A percentile compares a stretch with the other conserved stretches of the same genome.
Conservation (phyloP, 2,888 invertebrate genomes). For the Drosophila nr. perissopoda region DNA sequence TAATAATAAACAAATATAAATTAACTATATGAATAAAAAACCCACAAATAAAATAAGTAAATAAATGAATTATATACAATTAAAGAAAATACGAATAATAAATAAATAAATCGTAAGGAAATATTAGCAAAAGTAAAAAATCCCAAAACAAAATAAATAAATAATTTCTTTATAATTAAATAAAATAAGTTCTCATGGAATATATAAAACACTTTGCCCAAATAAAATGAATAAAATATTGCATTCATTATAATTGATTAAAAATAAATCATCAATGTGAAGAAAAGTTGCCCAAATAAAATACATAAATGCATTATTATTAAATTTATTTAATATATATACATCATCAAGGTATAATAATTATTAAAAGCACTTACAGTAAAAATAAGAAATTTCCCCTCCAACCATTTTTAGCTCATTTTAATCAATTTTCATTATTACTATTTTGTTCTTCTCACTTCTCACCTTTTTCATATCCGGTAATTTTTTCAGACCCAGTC, state of each 20-base stretch:
- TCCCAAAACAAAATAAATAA: neutral
- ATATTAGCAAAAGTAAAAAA: neutral
- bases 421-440: neutral
- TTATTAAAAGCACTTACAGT: neutral
- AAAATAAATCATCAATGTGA: neutral
- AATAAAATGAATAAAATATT: neutral
- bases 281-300: neutral
- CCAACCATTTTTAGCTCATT: neutral
- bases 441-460: neutral
- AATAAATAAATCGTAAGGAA: neutral
- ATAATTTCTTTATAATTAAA: neutral
- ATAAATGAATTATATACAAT: neutral
- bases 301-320: neutral
- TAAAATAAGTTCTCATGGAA: neutral
- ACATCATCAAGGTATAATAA: neutral
- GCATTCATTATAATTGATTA: neutral
- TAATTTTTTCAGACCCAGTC: slow-evolving; percentile 76
- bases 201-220: neutral
- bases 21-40: neutral
- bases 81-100: neutral
- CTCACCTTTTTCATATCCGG: slow-evolving; percentile 82
- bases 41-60: neutral
- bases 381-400: neutral
- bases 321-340: too few species aligned
- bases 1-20: neutral